Percentiles rank a stretch among this genome's conserved stretches.
Evolutionary conservation across 2,797 vertebrate species (phyloP).

Genomic region (Acanthurus tractus): DNA sequence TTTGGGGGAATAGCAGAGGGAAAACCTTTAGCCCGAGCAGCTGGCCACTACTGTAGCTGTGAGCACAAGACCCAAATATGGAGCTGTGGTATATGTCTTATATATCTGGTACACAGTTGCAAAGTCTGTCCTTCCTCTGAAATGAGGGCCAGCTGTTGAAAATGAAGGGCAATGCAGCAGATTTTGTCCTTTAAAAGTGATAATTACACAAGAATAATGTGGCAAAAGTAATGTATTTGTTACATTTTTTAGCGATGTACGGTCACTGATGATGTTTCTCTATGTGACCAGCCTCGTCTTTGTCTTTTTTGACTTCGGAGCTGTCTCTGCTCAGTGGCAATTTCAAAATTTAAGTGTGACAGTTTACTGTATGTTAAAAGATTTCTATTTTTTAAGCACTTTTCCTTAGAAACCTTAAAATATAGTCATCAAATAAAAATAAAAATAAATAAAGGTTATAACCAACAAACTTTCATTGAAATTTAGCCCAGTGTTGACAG

Average conservation of each 20-base stretch:
- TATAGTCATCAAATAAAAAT: background rate
- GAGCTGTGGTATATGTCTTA: conserved; percentile 71
- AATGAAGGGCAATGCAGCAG: conserved; percentile 53
- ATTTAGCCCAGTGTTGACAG: background rate
- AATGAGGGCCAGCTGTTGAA: conserved; percentile 71
- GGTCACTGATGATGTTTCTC: background rate
- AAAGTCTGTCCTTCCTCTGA: conserved; percentile 62
- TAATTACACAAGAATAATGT: background rate
- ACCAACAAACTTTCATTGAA: background rate
- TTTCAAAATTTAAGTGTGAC: no score
- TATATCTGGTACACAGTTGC: conserved; percentile 68
- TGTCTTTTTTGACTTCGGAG: background rate
- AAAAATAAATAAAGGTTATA: background rate
- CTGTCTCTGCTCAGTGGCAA: background rate
- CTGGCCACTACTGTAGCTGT: conserved; percentile 73
- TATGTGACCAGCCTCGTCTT: background rate
- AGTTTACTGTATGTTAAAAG: no score
- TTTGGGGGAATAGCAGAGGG: conserved; percentile 55
- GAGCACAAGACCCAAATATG: conserved; percentile 78
- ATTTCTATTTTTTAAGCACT: background rate
- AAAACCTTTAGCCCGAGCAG: conserved; percentile 73
- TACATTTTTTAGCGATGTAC: conserved; percentile 3
- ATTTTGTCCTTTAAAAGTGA: conserved; percentile 54
- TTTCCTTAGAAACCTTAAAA: background rate
- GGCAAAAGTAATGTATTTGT: background rate